Evolutionary conservation across 2,113 vertebrate genomes (phyloP), one percentile per base, ranked within the genome.

Genomic region (Seriola aureovittata): DNA sequence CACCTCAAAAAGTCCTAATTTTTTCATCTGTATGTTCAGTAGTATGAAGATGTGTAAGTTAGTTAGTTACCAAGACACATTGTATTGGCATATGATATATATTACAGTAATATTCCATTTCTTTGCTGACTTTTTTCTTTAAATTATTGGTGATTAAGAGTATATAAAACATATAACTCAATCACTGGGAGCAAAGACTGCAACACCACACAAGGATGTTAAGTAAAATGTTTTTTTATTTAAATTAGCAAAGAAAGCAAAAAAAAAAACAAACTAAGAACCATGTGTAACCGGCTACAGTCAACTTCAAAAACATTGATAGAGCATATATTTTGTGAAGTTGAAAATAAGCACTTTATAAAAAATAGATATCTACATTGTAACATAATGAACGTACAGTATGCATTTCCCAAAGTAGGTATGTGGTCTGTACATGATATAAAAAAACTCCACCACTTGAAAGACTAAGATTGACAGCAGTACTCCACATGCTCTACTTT

Each of bases 301-400:
- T 82, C 85, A 81, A 90, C 85, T 83, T 92, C 84, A 68, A 81
- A 91, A 91, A 76, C 74, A 88, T 71, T 60, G 82, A 91, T 88
- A 76, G 65, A 91, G 62, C 75, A 72, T 86, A 75, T n/a, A 85
- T 84, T 89, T 87, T 86, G 77, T 92, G 89, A 88, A 91, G 85
- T 63, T 87, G 85, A 92, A 91, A 92, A 93, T 87, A 76, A 90
- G 89, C 84, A 90, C 88, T 89, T 93, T 92, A 91, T 91, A 94
- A 94, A 96, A 95, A 95, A 95, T 93, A 84, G 80, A 95, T 91
- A 94, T 95, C 94, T 96, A 96, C 94, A 96, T 85, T 91, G 90
- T 93, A 95, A 93, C 94, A 93, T 88, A 85, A 91, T 91, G 85
- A 93, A 34, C 71, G 65, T 93, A 95, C 94, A 94, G 91, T 91